phyloP scores from a whole-genome alignment of 1,140 invertebrate species.

The Pemphigus obesinymphae region DNA sequence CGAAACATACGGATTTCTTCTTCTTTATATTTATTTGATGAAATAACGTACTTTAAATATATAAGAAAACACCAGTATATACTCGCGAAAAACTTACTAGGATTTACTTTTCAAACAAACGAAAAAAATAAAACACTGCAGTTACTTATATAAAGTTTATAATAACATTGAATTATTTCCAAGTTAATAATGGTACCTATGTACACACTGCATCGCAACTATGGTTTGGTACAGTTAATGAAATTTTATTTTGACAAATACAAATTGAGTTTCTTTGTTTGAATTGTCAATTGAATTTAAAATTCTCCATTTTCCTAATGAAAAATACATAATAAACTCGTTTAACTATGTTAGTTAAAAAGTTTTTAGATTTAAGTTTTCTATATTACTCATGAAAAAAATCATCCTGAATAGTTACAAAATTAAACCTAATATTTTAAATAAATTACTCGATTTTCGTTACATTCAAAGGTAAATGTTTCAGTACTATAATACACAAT shows the following conservation, averaged over 20 bases:
- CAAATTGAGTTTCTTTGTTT: not conserved
- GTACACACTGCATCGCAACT: not conserved
- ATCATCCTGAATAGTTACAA: not conserved
- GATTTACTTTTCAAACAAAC: no score
- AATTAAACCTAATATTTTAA: not conserved
- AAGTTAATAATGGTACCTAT: not conserved
- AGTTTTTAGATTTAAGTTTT: not conserved
- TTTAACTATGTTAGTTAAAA: conserved; percentile 10
- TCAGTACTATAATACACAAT: not conserved
- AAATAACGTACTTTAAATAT: not conserved
- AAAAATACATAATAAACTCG: not conserved
- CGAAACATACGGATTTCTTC: not conserved
- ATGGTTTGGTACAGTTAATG: not conserved
- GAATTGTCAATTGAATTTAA: not conserved
- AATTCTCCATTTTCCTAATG: not conserved
- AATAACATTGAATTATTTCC: not conserved
- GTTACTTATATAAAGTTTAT: not conserved
- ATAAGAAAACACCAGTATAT: not conserved
- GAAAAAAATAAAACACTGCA: not conserved
- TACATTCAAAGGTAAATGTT: not conserved
- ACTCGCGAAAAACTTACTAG: not conserved
- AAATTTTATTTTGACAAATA: not conserved
- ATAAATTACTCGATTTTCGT: not conserved
- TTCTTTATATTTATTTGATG: not conserved
- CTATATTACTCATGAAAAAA: not conserved